Conservation (phyloP, 1,140 invertebrate species). For the Belonocnema kinseyi region DNA sequence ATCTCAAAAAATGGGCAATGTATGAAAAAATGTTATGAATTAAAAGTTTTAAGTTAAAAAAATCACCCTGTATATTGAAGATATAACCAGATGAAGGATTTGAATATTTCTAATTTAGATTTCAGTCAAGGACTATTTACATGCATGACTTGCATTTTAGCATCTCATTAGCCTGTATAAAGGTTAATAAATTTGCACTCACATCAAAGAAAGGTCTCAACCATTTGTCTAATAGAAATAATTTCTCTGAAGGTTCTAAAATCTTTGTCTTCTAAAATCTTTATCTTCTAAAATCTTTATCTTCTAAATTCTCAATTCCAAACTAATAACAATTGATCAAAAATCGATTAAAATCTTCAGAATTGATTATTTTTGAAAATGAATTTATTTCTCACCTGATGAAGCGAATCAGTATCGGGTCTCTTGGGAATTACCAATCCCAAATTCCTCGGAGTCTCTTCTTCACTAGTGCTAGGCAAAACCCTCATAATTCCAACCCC, state of each 20-base stretch:
- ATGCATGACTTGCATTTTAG: constrained; percentile 21
- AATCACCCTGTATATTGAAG: too few relatives aligned
- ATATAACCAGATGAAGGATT: background rate
- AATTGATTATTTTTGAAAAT: too few relatives aligned
- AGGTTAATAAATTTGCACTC: background rate
- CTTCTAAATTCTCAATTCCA: too few relatives aligned
- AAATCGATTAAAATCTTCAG: background rate
- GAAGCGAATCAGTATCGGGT: constrained; percentile 58
- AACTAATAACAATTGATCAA: background rate
- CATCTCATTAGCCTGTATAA: constrained; percentile 7
- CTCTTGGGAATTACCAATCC: constrained; percentile 45
- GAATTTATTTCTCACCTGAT: constrained; percentile 57
- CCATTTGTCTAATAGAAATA: background rate
- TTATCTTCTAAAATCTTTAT: too few relatives aligned
- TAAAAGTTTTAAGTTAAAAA: too few relatives aligned
- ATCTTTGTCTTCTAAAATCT: too few relatives aligned
- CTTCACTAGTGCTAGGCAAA: constrained; percentile 69
- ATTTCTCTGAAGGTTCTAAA: too few relatives aligned
- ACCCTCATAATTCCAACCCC: constrained; percentile 65
- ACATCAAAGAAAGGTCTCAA: background rate
- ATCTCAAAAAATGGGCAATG: too few relatives aligned
- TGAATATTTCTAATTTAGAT: background rate
- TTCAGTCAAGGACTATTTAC: constrained; percentile 11
- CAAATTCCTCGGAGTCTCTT: constrained; percentile 62
- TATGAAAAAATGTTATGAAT: too few relatives aligned